phyloP scores from a whole-genome alignment of 2,113 vertebrate genomes.

The Camelus bactrianus region DNA sequence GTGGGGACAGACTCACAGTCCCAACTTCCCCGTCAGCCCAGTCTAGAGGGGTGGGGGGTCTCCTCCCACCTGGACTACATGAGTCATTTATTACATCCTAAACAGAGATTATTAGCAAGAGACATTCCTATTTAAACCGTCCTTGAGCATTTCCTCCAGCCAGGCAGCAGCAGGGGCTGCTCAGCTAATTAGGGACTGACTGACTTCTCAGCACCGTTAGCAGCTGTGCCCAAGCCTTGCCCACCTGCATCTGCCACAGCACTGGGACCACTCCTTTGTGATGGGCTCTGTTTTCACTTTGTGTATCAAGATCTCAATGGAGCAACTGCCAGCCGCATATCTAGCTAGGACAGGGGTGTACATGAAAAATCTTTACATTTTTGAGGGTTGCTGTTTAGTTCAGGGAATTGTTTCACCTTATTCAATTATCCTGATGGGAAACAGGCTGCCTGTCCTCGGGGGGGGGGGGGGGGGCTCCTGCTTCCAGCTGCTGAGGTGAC shows the following conservation, averaged over 20 bases:
- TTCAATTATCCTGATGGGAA: background rate
- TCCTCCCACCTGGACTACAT: background rate
- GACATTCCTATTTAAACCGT: conserved; percentile 15
- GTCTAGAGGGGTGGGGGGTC: background rate
- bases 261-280: background rate
- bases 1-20: too few relatives aligned
- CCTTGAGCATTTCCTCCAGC: background rate
- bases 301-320: background rate
- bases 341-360: background rate
- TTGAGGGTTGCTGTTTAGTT: background rate
- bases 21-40: background rate
- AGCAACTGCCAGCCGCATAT: background rate
- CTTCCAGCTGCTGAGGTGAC: background rate
- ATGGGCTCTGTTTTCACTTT: background rate
- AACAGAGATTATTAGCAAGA: background rate
- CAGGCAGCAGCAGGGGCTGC: background rate
- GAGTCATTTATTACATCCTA: conserved; percentile 3
- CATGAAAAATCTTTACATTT: background rate
- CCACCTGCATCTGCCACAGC: background rate
- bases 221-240: background rate
- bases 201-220: background rate
- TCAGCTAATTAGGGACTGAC: conserved; percentile 35
- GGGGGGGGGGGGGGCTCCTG: background rate
- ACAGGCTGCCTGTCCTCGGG: background rate
- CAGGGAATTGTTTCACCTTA: background rate